Percentiles rank a stretch among this genome's conserved stretches.
Conservation (phyloP, 2,113 vertebrate species). For the Myotis yumanensis region DNA sequence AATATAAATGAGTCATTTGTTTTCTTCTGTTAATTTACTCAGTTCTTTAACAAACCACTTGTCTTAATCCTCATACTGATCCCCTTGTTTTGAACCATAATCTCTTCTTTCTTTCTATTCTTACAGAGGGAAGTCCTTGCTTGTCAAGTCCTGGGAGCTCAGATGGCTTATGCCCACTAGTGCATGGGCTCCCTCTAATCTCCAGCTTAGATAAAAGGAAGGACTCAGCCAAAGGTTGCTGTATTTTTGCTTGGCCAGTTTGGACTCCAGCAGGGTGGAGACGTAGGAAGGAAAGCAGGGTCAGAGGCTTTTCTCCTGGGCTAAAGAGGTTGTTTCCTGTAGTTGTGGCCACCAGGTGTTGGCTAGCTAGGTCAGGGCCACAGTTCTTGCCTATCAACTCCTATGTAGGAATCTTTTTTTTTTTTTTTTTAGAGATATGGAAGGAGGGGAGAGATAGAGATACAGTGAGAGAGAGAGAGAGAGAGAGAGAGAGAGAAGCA, state of each 20-base stretch:
- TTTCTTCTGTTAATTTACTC: conserved; percentile 5
- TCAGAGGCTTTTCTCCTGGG: neutral
- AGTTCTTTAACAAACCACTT: neutral
- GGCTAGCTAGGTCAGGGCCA: neutral
- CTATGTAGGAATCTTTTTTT: neutral
- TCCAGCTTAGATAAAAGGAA: neutral
- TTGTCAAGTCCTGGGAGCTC: neutral
- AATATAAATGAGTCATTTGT: neutral
- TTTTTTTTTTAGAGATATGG: too few species aligned
- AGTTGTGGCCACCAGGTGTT: neutral
- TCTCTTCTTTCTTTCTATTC: neutral
- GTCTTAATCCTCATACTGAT: neutral
- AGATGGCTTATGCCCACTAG: neutral
- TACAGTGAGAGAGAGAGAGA: too few species aligned
- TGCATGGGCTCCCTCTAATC: neutral
- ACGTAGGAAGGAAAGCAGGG: neutral
- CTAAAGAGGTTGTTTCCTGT: neutral
- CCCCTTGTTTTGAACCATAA: neutral
- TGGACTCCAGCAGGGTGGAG: neutral
- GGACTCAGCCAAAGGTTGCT: neutral
- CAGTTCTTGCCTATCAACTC: neutral
- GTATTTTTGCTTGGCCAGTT: neutral
- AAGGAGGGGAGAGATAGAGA: too few species aligned
- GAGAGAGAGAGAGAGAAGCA: too few species aligned
- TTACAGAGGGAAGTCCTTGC: neutral